phyloP scores from a whole-genome alignment of 2,888 invertebrate species.

The Archips xylosteana region DNA sequence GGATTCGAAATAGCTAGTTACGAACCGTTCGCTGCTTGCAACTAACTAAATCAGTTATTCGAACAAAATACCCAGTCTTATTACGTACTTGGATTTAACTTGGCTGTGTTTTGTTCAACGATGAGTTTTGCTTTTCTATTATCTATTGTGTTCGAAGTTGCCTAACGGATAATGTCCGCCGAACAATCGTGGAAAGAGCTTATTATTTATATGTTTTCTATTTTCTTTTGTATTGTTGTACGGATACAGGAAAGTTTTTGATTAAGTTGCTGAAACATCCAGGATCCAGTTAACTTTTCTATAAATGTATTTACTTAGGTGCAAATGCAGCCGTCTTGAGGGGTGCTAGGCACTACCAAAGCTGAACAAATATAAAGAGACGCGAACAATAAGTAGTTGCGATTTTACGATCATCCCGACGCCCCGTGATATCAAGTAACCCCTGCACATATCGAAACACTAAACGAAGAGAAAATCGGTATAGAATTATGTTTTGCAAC shows the following conservation, averaged over 20 bases:
- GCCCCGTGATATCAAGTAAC: too few relatives aligned
- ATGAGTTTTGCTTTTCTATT: slow-evolving; percentile 34
- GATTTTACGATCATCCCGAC: too few relatives aligned
- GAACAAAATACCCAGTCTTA: slow-evolving; percentile 40
- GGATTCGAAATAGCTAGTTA: slow-evolving; percentile 57
- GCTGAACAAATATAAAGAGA: too few relatives aligned
- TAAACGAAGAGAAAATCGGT: too few relatives aligned
- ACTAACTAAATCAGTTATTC: slow-evolving; percentile 40
- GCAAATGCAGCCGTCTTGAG: not conserved
- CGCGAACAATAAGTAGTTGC: too few relatives aligned
- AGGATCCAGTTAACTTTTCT: not conserved
- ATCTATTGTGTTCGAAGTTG: slow-evolving; percentile 17
- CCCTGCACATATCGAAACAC: too few relatives aligned
- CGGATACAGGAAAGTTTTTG: slow-evolving; percentile 4
- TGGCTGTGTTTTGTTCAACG: slow-evolving; percentile 33
- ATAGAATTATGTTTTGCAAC: not conserved
- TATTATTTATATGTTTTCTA: not conserved
- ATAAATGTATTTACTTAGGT: not conserved
- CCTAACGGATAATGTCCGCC: slow-evolving; percentile 21
- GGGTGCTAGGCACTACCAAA: too few relatives aligned
- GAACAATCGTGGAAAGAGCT: slow-evolving; percentile 12
- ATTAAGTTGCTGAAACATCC: not conserved
- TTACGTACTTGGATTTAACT: slow-evolving; percentile 30
- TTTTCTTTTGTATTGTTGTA: slow-evolving; percentile 5
- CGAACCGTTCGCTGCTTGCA: slow-evolving; percentile 38